Percentiles rank a stretch among this genome's conserved stretches.
Evolutionary conservation across 2,888 invertebrate species (phyloP).

Genomic region (Drosophila kambysellisi): DNA sequence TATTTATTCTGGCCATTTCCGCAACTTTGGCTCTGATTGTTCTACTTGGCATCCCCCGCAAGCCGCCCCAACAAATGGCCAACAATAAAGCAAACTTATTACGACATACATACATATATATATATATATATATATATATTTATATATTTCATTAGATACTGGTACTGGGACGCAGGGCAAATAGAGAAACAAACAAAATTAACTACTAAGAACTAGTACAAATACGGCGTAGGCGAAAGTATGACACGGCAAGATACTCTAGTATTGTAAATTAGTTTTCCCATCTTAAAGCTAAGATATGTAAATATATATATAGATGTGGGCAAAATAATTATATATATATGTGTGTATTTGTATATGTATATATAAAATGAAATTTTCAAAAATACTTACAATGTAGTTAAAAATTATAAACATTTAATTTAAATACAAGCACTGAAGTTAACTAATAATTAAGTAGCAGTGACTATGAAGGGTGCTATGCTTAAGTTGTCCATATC

Average conservation of each 20-base stretch:
- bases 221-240: background rate
- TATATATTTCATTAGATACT: background rate
- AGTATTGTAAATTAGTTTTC: background rate
- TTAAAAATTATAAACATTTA: background rate
- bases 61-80: constrained; percentile 26
- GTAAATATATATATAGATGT: no score
- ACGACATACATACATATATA: constrained; percentile 16
- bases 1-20: constrained; percentile 75
- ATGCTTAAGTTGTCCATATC: background rate
- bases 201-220: constrained; percentile 2
- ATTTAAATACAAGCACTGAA: background rate
- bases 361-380: no score
- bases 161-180: background rate
- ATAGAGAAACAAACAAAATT: constrained; percentile 24
- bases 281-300: background rate
- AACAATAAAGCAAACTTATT: constrained; percentile 63
- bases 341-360: no score
- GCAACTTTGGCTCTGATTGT: constrained; percentile 72
- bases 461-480: rapidly evolving
- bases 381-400: background rate
- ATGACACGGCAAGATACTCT: background rate
- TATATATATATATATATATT: background rate
- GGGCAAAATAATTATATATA: background rate
- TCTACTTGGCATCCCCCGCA: constrained; percentile 65
- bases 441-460: no score